These are phyloP conservation scores for Temnothorax longispinosus DNA, from an alignment of 1,140 invertebrate genomes.

Conservation along the genomic window DNA sequence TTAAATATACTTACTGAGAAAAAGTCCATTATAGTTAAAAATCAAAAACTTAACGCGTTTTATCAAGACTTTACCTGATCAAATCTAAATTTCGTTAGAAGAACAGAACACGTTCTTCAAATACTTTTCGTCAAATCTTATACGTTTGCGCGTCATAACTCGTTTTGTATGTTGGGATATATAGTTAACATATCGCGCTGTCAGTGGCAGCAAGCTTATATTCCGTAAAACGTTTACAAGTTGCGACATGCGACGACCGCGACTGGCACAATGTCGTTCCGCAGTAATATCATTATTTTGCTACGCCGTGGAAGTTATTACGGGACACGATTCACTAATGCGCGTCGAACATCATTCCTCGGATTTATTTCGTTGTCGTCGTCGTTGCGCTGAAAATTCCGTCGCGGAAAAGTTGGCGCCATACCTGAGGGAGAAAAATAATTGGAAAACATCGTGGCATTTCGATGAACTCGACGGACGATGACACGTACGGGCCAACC, in stretches of 20 bases:
- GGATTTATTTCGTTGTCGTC: slow-evolving; percentile 10
- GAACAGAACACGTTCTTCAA: background rate
- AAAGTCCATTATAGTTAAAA: background rate
- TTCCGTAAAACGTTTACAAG: slow-evolving; percentile 35
- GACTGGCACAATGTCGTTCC: slow-evolving; percentile 39
- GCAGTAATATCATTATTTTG: slow-evolving; percentile 39
- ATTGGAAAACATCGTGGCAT: slow-evolving; percentile 15
- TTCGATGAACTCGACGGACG: background rate
- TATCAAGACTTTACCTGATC: background rate
- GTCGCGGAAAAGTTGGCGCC: background rate
- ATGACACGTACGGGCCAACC: background rate
- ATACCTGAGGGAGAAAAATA: background rate
- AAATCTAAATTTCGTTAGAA: background rate
- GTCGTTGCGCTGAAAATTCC: background rate
- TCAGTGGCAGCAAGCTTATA: slow-evolving; percentile 8
- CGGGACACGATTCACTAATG: slow-evolving; percentile 26
- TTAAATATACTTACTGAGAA: background rate
- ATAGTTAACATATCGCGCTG: slow-evolving; percentile 29
- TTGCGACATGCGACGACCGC: slow-evolving; percentile 37
- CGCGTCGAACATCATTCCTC: background rate
- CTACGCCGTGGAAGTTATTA: slow-evolving; percentile 36
- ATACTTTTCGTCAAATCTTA: background rate
- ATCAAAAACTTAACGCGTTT: background rate
- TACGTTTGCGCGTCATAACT: background rate
- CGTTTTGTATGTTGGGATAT: background rate